Conservation (phyloP, 2,113 vertebrate genomes). For the Antechinus stuartii region DNA sequence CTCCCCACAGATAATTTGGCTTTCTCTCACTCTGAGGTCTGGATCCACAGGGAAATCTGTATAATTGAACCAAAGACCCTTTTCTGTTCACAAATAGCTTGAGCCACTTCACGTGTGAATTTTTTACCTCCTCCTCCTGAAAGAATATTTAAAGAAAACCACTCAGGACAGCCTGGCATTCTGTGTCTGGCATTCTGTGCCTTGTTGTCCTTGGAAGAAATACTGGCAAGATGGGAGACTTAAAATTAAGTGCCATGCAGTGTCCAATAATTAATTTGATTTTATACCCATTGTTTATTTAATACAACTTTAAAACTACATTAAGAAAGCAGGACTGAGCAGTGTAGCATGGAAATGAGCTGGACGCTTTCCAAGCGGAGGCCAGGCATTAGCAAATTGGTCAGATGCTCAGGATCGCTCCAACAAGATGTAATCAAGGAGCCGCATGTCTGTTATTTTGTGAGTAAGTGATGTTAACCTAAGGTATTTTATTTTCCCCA, state of each 20-base stretch:
- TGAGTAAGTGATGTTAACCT: not conserved
- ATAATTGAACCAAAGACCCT: constrained; percentile 31
- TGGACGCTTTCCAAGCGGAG: constrained; percentile 79
- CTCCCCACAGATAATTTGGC: constrained; percentile 1
- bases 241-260: constrained; percentile 88
- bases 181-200: constrained; percentile 64
- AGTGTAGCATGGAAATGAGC: constrained; percentile 80
- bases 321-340: constrained; percentile 79
- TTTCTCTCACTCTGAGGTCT: not conserved
- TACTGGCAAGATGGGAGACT: constrained; percentile 83
- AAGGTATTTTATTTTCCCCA: not conserved
- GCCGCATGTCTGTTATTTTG: not conserved
- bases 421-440: constrained; percentile 39
- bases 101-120: constrained; percentile 46
- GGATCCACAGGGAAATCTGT: not conserved
- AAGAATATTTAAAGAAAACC: constrained; percentile 62
- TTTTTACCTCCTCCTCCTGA: constrained; percentile 57
- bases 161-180: constrained; percentile 67
- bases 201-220: constrained; percentile 85
- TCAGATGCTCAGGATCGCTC: constrained; percentile 64
- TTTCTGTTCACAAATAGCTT: constrained; percentile 34
- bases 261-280: constrained; percentile 87
- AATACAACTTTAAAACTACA: constrained; percentile 82
- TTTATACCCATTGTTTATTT: constrained; percentile 85
- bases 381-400: constrained; percentile 71